phyloP scores from a whole-genome alignment of 1,140 invertebrate genomes.

The Drosophila subobscura region DNA sequence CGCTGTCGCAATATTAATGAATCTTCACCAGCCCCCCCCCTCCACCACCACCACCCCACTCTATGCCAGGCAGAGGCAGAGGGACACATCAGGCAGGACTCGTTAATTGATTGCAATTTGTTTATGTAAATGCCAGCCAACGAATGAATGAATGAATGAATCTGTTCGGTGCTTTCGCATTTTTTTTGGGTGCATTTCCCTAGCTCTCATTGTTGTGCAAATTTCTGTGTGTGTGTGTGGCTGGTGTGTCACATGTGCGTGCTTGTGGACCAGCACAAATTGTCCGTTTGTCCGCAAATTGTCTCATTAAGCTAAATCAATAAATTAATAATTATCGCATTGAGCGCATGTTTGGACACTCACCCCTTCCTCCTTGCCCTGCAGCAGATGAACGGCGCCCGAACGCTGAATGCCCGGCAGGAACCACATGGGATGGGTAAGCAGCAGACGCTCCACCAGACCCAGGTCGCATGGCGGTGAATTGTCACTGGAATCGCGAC shows the following conservation, averaged over 20 bases:
- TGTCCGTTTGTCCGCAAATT: slow-evolving; percentile 41
- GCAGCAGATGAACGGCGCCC: slow-evolving; percentile 95
- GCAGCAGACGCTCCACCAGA: slow-evolving; percentile 92
- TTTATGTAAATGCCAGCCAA: slow-evolving; percentile 64
- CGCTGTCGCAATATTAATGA: slow-evolving; percentile 77
- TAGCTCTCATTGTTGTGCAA: slow-evolving; percentile 45
- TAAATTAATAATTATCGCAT: slow-evolving; percentile 68
- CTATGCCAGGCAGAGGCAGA: background rate
- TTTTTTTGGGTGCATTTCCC: background rate
- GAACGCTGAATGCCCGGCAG: slow-evolving; percentile 95
- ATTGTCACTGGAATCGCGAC: slow-evolving; percentile 74
- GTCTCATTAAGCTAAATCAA: slow-evolving; percentile 71
- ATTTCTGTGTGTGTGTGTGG: slow-evolving; percentile 47
- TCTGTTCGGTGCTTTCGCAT: slow-evolving; percentile 12
- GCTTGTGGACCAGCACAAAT: slow-evolving; percentile 16
- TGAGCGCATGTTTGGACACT: slow-evolving; percentile 71
- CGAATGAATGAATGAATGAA: slow-evolving; percentile 1
- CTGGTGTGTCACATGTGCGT: slow-evolving; percentile 37
- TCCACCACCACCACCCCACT: background rate
- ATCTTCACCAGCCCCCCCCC: slow-evolving; percentile 48
- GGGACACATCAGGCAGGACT: slow-evolving; percentile 10
- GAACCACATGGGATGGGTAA: slow-evolving; percentile 97
- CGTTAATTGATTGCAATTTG: slow-evolving; percentile 79
- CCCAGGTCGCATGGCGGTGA: slow-evolving; percentile 90
- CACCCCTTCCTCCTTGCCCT: slow-evolving; percentile 96